Conservation (phyloP, 1,140 invertebrate species). For the Cataglyphis hispanica region DNA sequence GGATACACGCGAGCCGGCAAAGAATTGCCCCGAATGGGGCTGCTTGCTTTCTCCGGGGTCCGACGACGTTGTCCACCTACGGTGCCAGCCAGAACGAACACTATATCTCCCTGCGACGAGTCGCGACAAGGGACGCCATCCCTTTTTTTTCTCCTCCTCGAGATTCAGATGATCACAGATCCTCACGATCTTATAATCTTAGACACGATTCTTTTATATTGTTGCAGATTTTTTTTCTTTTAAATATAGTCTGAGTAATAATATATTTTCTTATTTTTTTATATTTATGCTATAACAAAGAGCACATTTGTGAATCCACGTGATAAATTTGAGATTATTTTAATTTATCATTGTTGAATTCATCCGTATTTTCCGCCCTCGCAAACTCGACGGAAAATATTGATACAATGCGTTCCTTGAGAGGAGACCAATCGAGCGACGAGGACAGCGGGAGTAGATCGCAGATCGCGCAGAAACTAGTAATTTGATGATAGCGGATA, state of each 20-base stretch:
- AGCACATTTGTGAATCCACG: not conserved
- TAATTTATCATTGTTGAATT: not conserved
- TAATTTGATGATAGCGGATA: constrained; percentile 59
- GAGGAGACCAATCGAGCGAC: constrained; percentile 44
- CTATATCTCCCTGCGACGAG: constrained; percentile 5
- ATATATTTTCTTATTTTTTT: too few relatives aligned
- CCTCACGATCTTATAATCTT: constrained; percentile 9
- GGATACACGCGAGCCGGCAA: constrained; percentile 84
- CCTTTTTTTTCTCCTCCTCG: constrained; percentile 1
- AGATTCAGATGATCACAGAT: not conserved
- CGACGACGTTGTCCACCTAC: constrained; percentile 70
- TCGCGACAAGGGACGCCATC: constrained; percentile 26
- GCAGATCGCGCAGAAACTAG: constrained; percentile 53
- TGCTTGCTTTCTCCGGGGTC: constrained; percentile 23
- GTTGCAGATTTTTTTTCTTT: constrained; percentile 17
- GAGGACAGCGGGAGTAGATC: constrained; percentile 25
- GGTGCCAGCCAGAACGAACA: constrained; percentile 59
- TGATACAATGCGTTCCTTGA: not conserved
- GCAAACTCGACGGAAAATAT: constrained; percentile 40
- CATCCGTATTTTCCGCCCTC: not conserved
- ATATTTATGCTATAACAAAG: not conserved
- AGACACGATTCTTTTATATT: constrained; percentile 6
- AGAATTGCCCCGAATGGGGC: constrained; percentile 79
- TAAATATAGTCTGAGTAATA: not conserved
- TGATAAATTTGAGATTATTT: not conserved